A percentile compares a stretch with the other conserved stretches of the same genome.
phyloP scores from a whole-genome alignment of 2,797 vertebrate genomes.

The Coregonus ussuriensis region DNA sequence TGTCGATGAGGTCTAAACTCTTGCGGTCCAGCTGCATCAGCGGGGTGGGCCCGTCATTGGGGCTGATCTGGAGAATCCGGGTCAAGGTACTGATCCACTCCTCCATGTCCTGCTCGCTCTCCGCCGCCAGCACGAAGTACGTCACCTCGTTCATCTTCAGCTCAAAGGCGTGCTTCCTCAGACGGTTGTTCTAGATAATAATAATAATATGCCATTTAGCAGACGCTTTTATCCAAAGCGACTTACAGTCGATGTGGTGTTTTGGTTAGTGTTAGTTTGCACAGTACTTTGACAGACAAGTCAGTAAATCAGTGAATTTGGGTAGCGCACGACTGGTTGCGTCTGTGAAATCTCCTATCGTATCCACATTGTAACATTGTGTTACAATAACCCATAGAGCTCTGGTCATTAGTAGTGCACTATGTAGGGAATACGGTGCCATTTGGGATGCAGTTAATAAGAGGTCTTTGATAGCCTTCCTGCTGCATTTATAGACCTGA shows the following conservation, averaged over 20 bases:
- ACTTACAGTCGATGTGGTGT: too few species aligned
- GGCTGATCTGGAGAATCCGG: slow-evolving; percentile 95
- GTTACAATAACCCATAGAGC: too few species aligned
- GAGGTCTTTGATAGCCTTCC: too few species aligned
- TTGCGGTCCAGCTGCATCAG: slow-evolving; percentile 89
- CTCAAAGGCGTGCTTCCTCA: slow-evolving; percentile 96
- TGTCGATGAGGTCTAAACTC: slow-evolving; percentile 89
- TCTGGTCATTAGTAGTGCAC: too few species aligned
- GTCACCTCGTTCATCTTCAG: slow-evolving; percentile 99
- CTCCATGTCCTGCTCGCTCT: slow-evolving; percentile 98
- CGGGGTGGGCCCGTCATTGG: slow-evolving; percentile 83
- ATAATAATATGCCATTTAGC: too few species aligned
- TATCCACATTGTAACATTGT: too few species aligned
- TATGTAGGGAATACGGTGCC: too few species aligned
- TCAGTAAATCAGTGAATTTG: neutral
- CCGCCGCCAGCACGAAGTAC: slow-evolving; percentile 97
- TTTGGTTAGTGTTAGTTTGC: neutral
- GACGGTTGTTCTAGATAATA: slow-evolving; percentile 85
- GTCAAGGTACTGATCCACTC: slow-evolving; percentile 97
- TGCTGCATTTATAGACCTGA: too few species aligned
- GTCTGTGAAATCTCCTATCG: too few species aligned
- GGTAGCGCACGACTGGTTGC: too few species aligned
- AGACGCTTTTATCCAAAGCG: too few species aligned
- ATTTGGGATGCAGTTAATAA: too few species aligned
- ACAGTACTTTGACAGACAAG: neutral